Base-by-base conservation (phyloP, 2,888 invertebrate species). In the Anagyrus pseudococci region DNA sequence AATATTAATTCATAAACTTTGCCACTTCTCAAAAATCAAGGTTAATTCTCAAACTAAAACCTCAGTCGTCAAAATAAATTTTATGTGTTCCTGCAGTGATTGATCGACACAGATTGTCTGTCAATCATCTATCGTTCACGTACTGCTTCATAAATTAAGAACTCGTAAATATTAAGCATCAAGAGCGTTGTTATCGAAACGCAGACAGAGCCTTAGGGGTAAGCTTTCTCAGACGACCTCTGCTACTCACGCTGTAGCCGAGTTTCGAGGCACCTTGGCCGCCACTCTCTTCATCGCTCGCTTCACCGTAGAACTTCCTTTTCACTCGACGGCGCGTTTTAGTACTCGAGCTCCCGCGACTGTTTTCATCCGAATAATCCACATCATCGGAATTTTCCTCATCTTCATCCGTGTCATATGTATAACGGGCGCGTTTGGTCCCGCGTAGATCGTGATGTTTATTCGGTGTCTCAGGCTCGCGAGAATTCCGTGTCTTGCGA, bases 171-270 rank as follows among this genome's bases (percentile, higher is more conserved):
- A n/a, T n/a, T n/a, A n/a, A n/a, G n/a, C n/a, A n/a, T n/a, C n/a
- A n/a, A n/a, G 19, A 10, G 43, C 19, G 43, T 43, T n/a, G 17
- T 43, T 59, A 66, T 48, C 59, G 29, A 7, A 63, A 17, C 4
- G 63, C 66, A 19, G 63, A 64, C 60, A 63, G 57, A 23, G 91
- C 93, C 77, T 91, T 88, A 60, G 91, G 88, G 25, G 93, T 93
- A 71, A 94, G 86, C 80, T 90, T 91, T 56, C 95, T 86, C 59
- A 95, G 87, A 44, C 95, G 86, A 2, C 96, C 95, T 56, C 95
- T 86, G 72, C 93, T 94, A 77, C 91, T 92, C 33, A 90, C 86
- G 71, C 85, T 87, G 49, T 86, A 81, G 43, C 79, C 81, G 17
- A 80, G 79, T 2, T 13, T 54, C 2, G 17, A 25, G 25, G 46